Conservation (phyloP, 1,140 invertebrate genomes). For the Adoxophyes honmai region DNA sequence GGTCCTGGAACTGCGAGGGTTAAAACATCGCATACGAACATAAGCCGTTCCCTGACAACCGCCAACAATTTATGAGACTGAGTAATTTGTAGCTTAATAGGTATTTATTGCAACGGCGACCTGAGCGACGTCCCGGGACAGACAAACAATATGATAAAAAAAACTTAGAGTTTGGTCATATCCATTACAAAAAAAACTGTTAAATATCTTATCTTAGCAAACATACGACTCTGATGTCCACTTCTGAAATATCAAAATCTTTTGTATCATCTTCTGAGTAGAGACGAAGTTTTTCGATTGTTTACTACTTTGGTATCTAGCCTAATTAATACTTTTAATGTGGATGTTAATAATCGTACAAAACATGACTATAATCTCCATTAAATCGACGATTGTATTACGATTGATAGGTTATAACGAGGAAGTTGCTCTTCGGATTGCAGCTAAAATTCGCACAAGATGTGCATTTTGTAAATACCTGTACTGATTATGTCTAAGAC, state of each 20-base stretch:
- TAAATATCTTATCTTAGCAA: constrained; percentile 11
- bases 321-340: constrained; percentile 10
- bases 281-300: constrained; percentile 7
- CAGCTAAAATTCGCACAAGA: constrained; percentile 58
- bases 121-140: constrained; percentile 34
- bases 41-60: constrained; percentile 55
- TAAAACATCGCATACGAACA: constrained; percentile 77
- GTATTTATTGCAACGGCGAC: constrained; percentile 53
- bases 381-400: constrained; percentile 40
- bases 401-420: constrained; percentile 26
- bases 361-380: constrained; percentile 69
- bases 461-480: constrained; percentile 71
- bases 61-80: constrained; percentile 73
- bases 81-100: constrained; percentile 67
- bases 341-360: constrained; percentile 59
- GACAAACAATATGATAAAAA: constrained; percentile 43
- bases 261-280: constrained; percentile 15
- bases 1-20: constrained; percentile 77
- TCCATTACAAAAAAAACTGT: constrained; percentile 8
- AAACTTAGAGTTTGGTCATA: constrained; percentile 16
- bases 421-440: constrained; percentile 54
- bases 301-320: constrained; percentile 12
- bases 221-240: constrained; percentile 3
- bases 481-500: constrained; percentile 53
- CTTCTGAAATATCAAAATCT: constrained; percentile 15